Conservation (phyloP, 2,797 vertebrate species). For the Botia kubotai region DNA sequence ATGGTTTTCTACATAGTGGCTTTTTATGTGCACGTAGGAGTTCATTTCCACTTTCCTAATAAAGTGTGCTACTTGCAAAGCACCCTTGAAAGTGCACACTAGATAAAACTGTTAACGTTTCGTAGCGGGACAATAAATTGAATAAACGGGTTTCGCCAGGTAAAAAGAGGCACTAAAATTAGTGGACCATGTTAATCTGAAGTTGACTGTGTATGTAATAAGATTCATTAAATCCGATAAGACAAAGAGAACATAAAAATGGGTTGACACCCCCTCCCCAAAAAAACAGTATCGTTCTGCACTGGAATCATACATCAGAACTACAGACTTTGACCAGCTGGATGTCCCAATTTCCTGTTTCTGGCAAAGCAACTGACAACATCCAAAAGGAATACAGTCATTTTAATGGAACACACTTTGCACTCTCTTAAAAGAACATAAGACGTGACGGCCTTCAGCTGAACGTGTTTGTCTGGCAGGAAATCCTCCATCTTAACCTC, state of each 20-base stretch:
- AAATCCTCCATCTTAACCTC: slow-evolving; percentile 72
- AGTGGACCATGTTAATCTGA: slow-evolving; percentile 60
- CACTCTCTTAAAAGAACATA: slow-evolving; percentile 45
- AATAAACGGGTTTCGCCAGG: slow-evolving; percentile 48
- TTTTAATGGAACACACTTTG: slow-evolving; percentile 41
- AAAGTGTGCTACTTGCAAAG: slow-evolving; percentile 77
- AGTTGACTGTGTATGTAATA: slow-evolving; percentile 44
- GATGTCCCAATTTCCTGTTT: slow-evolving; percentile 31
- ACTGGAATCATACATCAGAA: slow-evolving; percentile 26
- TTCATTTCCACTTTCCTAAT: slow-evolving; percentile 82
- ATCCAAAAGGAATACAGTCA: slow-evolving; percentile 24
- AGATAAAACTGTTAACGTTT: slow-evolving; percentile 76
- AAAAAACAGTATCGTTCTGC: slow-evolving; percentile 11
- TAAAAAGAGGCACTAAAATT: slow-evolving; percentile 61
- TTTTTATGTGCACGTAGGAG: slow-evolving; percentile 79
- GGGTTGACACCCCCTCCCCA: slow-evolving; percentile 1
- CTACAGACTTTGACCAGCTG: slow-evolving; percentile 18
- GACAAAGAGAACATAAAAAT: slow-evolving; percentile 6
- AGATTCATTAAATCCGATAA: slow-evolving; percentile 15
- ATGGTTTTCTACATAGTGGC: slow-evolving; percentile 74
- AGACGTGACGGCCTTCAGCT: slow-evolving; percentile 70
- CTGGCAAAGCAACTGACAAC: slow-evolving; percentile 32
- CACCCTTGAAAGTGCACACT: slow-evolving; percentile 67
- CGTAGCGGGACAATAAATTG: slow-evolving; percentile 67
- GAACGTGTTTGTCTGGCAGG: slow-evolving; percentile 70